Base-by-base conservation (phyloP, 2,113 vertebrate genomes). In the Cynoglossus semilaevis region DNA sequence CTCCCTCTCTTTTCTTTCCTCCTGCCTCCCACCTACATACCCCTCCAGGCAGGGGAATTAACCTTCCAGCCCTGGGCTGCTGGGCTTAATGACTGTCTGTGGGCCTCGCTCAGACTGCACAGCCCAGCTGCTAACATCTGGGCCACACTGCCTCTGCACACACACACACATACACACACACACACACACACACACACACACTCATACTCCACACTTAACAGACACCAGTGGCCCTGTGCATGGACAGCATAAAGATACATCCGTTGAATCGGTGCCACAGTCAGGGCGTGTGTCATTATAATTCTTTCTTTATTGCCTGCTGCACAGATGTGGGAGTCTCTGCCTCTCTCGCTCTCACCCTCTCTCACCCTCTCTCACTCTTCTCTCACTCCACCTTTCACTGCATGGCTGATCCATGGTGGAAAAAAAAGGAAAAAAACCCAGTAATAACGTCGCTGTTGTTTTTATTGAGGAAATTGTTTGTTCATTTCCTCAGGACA, bases 41-140 rank as follows among this genome's bases (percentile, higher is more conserved):
- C 70, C 74, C 84, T 76, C 72, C 66, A 78, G 77, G 82, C 74
- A 11, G 72, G 76, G 77, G 85, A 80, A 88, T 88, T 87, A 88
- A 89, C 84, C 88, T 90, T 77, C 66, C 69, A 81, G 76, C 87
- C 75, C 72, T 48, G 69, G 71, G 82, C 81, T 83, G 67, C 78
- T 82, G 68, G 73, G 78, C 83, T 83, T 89, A 90, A 90, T 89
- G 88, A 86, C 83, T 84, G 80, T 86, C 79, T 82, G 79, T 79
- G 74, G 73, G 79, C 71, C 64, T 59, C 42, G 60, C 63, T 58
- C 64, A n/a, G 62, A 70, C 72, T 83, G 83, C 80, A 84, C 74
- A 69, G 51, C 51, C 77, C 84, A 88, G 85, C 81, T 88, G 83
- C 82, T 84, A 85, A 87, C 88, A 89, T 84, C 84, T 89, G 83